phyloP scores from a whole-genome alignment of 2,888 invertebrate genomes.

The Ametastegia equiseti region DNA sequence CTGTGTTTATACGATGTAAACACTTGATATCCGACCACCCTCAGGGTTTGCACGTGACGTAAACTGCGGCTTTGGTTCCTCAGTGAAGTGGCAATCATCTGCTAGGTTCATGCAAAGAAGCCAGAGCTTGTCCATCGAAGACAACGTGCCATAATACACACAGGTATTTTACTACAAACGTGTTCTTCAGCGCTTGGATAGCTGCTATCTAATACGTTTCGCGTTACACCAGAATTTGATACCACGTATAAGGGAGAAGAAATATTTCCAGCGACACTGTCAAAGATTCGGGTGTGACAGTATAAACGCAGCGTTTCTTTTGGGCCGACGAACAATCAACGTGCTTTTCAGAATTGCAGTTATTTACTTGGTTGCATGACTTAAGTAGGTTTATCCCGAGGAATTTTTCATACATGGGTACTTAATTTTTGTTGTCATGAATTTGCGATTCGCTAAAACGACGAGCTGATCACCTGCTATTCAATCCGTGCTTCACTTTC shows the following conservation, averaged over 20 bases:
- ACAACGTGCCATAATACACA: conserved; percentile 10
- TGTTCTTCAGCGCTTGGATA: not conserved
- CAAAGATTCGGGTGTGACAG: not conserved
- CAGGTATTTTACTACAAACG: not conserved
- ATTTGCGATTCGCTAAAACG: conserved; percentile 10
- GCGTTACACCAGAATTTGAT: not conserved
- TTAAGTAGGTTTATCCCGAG: not conserved
- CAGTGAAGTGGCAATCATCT: conserved; percentile 20
- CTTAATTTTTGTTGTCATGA: not conserved
- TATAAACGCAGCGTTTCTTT: too few relatives aligned
- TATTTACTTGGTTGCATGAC: not conserved
- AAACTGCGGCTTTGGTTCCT: conserved; percentile 15
- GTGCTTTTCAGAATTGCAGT: not conserved
- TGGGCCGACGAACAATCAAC: conserved; percentile 18
- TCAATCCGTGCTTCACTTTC: conserved; percentile 11
- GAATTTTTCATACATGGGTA: conserved; percentile 1
- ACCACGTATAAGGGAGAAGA: not conserved
- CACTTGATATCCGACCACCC: conserved; percentile 27
- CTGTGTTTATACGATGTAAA: conserved; percentile 1
- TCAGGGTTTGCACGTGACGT: not conserved
- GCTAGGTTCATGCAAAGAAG: conserved; percentile 24
- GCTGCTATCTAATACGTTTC: conserved; percentile 1
- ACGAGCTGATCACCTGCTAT: conserved; percentile 33
- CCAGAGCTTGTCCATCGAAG: not conserved
- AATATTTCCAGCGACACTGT: not conserved